Conservation (phyloP, 2,113 vertebrate genomes). For the Puffinus mauretanicus region DNA sequence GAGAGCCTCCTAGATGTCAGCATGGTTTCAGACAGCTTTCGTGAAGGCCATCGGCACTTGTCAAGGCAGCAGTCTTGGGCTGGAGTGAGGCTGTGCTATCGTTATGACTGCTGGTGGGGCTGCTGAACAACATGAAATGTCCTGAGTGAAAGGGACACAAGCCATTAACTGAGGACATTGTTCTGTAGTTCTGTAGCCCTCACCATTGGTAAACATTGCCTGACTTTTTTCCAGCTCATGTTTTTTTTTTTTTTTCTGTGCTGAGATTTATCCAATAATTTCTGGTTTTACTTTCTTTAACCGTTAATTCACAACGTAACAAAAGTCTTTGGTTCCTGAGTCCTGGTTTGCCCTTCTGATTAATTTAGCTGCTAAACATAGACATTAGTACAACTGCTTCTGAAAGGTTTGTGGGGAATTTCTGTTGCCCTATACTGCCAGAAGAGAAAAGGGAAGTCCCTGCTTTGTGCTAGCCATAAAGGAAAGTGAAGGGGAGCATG, state of each 20-base stretch:
- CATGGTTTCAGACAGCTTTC: not conserved
- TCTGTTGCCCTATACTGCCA: not conserved
- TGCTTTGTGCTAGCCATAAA: not conserved
- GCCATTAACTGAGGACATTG: not conserved
- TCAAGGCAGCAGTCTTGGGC: not conserved
- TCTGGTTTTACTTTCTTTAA: not conserved
- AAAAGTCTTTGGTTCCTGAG: not conserved
- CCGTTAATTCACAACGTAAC: not conserved
- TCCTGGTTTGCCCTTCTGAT: not conserved
- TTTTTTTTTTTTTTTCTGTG: not conserved
- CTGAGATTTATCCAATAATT: not conserved
- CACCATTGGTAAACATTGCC: not conserved
- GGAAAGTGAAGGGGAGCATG: not conserved
- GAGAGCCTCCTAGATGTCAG: not conserved
- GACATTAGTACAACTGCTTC: not conserved
- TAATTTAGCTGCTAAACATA: not conserved
- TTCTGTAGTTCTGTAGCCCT: not conserved
- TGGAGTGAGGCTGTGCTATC: not conserved
- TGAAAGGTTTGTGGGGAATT: not conserved
- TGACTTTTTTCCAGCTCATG: not conserved
- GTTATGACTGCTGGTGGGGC: not conserved
- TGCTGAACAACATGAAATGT: not conserved
- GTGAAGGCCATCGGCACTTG: rapidly evolving
- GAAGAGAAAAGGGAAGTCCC: not conserved
- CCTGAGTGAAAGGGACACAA: not conserved